These are phyloP conservation scores for Hemicrepidius hirtus DNA, from an alignment of 2,888 invertebrate genomes.

Conservation along the genomic window DNA sequence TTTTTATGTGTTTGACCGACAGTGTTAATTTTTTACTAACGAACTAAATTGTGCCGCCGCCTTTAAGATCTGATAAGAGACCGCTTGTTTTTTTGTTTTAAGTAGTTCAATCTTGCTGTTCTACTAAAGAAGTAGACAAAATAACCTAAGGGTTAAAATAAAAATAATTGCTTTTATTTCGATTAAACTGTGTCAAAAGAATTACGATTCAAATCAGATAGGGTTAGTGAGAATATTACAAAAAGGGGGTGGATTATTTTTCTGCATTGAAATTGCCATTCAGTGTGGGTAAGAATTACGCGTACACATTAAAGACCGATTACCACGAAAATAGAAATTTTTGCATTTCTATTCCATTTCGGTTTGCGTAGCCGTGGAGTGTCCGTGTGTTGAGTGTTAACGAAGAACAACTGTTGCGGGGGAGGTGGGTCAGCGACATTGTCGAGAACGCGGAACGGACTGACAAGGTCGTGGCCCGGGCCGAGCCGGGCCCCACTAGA, in stretches of 20 bases:
- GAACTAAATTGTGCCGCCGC: too few relatives aligned
- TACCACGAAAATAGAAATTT: slow-evolving; percentile 37
- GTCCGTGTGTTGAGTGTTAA: slow-evolving; percentile 45
- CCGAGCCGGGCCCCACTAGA: slow-evolving; percentile 35
- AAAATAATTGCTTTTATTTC: too few relatives aligned
- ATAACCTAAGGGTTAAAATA: too few relatives aligned
- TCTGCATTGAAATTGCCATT: background rate
- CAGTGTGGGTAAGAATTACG: background rate
- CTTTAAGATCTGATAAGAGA: too few relatives aligned
- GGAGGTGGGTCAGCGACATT: slow-evolving; percentile 64
- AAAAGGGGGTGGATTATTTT: too few relatives aligned
- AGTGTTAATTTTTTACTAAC: background rate
- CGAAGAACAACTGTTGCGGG: slow-evolving; percentile 49
- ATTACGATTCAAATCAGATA: too few relatives aligned
- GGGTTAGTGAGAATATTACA: too few relatives aligned
- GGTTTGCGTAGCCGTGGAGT: slow-evolving; percentile 27
- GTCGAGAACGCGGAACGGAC: slow-evolving; percentile 62
- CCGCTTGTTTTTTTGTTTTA: too few relatives aligned
- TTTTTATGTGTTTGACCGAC: background rate
- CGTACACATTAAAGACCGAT: slow-evolving; percentile 29
- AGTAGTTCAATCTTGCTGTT: too few relatives aligned
- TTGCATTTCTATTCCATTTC: slow-evolving; percentile 45
- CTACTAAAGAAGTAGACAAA: too few relatives aligned
- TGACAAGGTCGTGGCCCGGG: slow-evolving; percentile 55
- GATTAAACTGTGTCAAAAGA: too few relatives aligned